phyloP scores from a whole-genome alignment of 2,797 vertebrate species.

The Setipinna tenuifilis region DNA sequence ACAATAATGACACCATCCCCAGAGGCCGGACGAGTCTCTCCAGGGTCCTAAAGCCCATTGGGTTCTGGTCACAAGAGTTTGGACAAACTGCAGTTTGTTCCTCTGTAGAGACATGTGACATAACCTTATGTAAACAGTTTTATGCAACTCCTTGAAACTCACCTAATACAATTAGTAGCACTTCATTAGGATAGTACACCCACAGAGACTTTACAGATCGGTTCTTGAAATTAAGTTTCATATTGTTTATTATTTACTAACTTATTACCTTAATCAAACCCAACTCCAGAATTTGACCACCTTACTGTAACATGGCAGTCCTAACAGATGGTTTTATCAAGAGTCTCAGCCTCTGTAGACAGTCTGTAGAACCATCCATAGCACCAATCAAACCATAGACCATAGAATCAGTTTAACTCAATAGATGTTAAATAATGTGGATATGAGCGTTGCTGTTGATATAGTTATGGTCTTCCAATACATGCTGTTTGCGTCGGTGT shows the following conservation, averaged over 20 bases:
- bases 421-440: neutral
- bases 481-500: neutral
- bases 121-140: neutral
- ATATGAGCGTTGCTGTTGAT: neutral
- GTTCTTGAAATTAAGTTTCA: no score
- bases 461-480: neutral
- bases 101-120: neutral
- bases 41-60: neutral
- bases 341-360: no score
- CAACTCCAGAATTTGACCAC: no score
- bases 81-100: neutral
- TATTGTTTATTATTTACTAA: no score
- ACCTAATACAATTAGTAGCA: neutral
- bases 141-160: neutral
- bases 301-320: no score
- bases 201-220: no score
- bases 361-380: no score
- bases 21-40: neutral
- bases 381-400: no score
- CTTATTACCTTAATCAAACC: no score
- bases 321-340: no score
- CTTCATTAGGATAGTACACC: no score
- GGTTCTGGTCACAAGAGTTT: neutral
- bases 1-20: neutral
- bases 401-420: no score